A percentile compares a stretch with the other conserved stretches of the same genome.
phyloP scores from a whole-genome alignment of 2,888 invertebrate genomes.

The Hemistola chrysoprasaria region DNA sequence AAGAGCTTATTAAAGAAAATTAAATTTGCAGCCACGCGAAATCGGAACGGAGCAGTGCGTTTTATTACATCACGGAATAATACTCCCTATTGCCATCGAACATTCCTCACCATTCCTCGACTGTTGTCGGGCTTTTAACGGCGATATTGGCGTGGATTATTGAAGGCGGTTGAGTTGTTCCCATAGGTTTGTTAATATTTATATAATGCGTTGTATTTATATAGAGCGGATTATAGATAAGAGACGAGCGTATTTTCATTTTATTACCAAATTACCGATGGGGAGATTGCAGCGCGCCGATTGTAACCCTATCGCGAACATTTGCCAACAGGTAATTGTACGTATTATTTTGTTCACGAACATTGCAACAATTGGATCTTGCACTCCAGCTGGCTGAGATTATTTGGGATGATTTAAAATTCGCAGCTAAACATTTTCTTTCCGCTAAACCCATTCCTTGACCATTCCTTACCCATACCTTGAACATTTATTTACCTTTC shows the following conservation, averaged over 20 bases:
- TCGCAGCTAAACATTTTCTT: no score
- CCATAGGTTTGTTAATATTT: slow-evolving; percentile 52
- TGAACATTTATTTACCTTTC: no score
- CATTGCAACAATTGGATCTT: slow-evolving; percentile 52
- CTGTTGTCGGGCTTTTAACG: slow-evolving; percentile 34
- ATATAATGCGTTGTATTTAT: slow-evolving; percentile 73
- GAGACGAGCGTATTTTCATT: slow-evolving; percentile 78
- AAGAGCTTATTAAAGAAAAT: slow-evolving; percentile 79
- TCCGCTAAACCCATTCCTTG: no score
- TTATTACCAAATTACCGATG: slow-evolving; percentile 83
- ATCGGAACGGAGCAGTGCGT: slow-evolving; percentile 60
- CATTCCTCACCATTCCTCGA: slow-evolving; percentile 12
- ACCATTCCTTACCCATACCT: no score
- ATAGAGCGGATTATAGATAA: slow-evolving; percentile 78
- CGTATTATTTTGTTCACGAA: slow-evolving; percentile 59
- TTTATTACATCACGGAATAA: slow-evolving; percentile 21
- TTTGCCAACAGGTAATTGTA: slow-evolving; percentile 71
- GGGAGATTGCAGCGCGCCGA: slow-evolving; percentile 65
- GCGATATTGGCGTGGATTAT: slow-evolving; percentile 15
- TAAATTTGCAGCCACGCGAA: slow-evolving; percentile 78
- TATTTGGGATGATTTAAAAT: no score
- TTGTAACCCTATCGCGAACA: slow-evolving; percentile 68
- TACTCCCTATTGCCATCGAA: slow-evolving; percentile 15
- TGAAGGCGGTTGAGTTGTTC: slow-evolving; percentile 34
- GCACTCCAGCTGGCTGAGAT: slow-evolving; percentile 4